Evolutionary conservation across 1,140 invertebrate species (phyloP), one percentile per base, ranked within the genome.

Genomic region (Myzus persicae): DNA sequence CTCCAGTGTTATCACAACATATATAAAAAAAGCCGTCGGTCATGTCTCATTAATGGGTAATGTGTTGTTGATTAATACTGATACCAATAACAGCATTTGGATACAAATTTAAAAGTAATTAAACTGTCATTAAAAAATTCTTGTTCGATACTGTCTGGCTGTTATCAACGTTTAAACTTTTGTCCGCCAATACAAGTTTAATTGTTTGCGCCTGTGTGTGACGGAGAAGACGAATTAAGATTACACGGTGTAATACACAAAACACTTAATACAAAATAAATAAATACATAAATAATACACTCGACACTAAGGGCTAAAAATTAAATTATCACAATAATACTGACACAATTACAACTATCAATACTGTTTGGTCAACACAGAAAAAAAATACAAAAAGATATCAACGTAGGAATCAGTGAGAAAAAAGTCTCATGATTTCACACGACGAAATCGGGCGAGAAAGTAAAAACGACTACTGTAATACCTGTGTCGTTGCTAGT

Each of bases 401-500:
- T n/a, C 3, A n/a, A n/a, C 85, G 85, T 46, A 46, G 59, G 59
- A 87, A 87, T 87, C 7, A 18, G 18, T 46, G 38, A 84, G 38
- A 84, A 40, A 40, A 40, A 26, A 11, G 8, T 82, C 24, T 40
- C 2, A 7, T 40, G 82, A 84, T 84, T 84, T 84, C 82, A 40
- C 82, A 84, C 82, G 9, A 84, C 38, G 36, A 84, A 84, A 84
- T 87, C 42, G 42, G 87, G n/a, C 87, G 87, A 88, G 87, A 88
- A 88, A 88, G 87, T 88, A 88, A 88, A 88, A 88, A 88, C 85
- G 82, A 87, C 31, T n/a, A 46, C 42, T n/a, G 42, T 20, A 84
- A 26, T 46, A 46, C 42, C 36, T n/a, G n/a, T 88, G 44, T 46
- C 46, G 87, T 88, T 22, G 87, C 26, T 36, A 44, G 87, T 87